Evolutionary conservation across 1,140 invertebrate genomes (phyloP), one percentile per base, ranked within the genome.

Genomic region (Holotrichia oblita): DNA sequence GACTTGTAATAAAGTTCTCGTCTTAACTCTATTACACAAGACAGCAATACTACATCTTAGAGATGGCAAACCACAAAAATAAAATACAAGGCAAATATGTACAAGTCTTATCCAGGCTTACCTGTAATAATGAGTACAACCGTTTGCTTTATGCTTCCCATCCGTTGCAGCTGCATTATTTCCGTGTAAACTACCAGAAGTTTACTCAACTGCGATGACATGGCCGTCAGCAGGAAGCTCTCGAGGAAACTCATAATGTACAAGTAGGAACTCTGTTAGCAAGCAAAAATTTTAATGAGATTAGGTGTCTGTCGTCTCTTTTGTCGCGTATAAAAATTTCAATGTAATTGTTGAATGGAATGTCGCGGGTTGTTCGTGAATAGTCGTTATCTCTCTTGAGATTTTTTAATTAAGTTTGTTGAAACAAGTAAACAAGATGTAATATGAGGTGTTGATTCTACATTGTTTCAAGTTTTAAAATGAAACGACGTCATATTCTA

Each of bases 201-300:
- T 80, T 90, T 89, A 4, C 89, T 89, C 79, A 90, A 87, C 59
- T 89, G 89, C 6, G 89, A 88, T 6, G 89, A 90, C 84, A 90
- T 87, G 0, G 87, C 88, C 24, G 89, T 85, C 6, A 90, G 85
- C 12, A 90, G 84, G 78, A 89, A 89, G 41, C 87, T 85, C 83
- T 90, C 88, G 20, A 90, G 81, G 78, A 86, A 83, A 73, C 88
- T 87, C 77, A 81, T 82, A 41, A 81, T 69, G 59, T 77, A 72
- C 41, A 80, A 74, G 55, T 72, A 81, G 22, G 77, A 79, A 48
- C 40, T 77, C 81, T 81, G 69, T 12, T 7, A 20, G 40, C 40
- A 73, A 40, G 22, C 17, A 74, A 20, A 14, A 74, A 74, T 20
- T 9, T 55, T 55, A 74, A 41, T 14, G 24, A 42, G 34, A 74